Percentiles rank a stretch among this genome's conserved stretches.
These are phyloP conservation scores for Sceloporus tristichus DNA, from an alignment of 2,113 vertebrate genomes.

Conservation along the genomic window DNA sequence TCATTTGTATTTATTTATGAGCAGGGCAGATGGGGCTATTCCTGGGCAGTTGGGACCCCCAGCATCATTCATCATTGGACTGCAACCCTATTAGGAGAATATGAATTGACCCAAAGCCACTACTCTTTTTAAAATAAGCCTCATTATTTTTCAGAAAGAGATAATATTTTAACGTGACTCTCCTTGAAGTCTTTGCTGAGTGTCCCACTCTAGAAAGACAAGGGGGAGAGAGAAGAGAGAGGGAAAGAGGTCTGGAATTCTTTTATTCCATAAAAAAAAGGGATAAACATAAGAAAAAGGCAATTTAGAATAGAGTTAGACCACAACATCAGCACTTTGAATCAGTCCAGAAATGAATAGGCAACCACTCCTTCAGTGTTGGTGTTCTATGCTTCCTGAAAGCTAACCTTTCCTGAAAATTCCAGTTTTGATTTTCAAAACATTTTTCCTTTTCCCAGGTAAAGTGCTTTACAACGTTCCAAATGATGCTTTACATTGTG, in stretches of 20 bases:
- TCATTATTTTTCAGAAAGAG: conserved; percentile 7
- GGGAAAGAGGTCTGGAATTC: fast-evolving
- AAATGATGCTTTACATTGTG: too few species aligned
- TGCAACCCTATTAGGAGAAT: conserved; percentile 31
- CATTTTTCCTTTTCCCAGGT: too few species aligned
- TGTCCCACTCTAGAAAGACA: not conserved
- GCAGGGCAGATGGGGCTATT: conserved; percentile 9
- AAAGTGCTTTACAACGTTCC: too few species aligned
- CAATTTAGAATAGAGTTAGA: not conserved
- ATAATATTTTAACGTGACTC: not conserved
- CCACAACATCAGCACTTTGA: not conserved
- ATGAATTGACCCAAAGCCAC: not conserved
- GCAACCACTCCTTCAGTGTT: too few species aligned
- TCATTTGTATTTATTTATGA: conserved; percentile 20
- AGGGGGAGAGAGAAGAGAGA: not conserved
- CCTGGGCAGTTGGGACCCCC: not conserved
- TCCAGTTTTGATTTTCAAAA: too few species aligned
- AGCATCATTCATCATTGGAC: not conserved
- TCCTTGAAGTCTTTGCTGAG: not conserved
- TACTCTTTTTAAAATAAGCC: conserved; percentile 4
- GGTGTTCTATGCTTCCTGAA: too few species aligned
- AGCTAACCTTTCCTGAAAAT: too few species aligned
- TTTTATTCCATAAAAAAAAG: not conserved
- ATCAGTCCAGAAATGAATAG: too few species aligned
- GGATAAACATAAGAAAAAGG: fast-evolving